Conservation (phyloP, 2,888 invertebrate genomes). For the Cosmia pyralina region DNA sequence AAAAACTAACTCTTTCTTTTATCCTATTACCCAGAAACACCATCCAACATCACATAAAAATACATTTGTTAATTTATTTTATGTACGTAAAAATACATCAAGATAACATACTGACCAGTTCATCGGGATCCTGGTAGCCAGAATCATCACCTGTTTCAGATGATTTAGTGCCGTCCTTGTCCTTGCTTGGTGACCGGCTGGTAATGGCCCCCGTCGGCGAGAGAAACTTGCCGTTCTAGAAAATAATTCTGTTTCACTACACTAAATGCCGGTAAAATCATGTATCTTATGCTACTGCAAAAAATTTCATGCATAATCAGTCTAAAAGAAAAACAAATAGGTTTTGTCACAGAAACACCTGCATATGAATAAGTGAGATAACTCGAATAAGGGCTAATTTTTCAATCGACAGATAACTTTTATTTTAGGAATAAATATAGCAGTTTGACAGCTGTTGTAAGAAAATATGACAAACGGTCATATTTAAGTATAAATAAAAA, state of each 20-base stretch:
- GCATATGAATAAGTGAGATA: no score
- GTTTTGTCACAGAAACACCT: no score
- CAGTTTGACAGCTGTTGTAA: no score
- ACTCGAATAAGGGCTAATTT: no score
- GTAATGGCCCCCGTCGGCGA: not conserved
- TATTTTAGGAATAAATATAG: no score
- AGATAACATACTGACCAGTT: slow-evolving; percentile 60
- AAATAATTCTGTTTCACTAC: slow-evolving; percentile 19
- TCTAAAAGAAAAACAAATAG: not conserved
- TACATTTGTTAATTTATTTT: not conserved
- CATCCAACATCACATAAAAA: not conserved
- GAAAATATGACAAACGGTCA: no score
- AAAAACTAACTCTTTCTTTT: no score
- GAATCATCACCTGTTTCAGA: slow-evolving; percentile 76
- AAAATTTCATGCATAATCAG: not conserved
- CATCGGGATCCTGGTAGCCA: slow-evolving; percentile 75
- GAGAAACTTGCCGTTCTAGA: not conserved
- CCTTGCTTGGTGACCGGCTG: not conserved
- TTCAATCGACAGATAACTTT: no score
- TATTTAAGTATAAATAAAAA: no score
- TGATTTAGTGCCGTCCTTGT: slow-evolving; percentile 35
- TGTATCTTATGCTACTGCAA: not conserved
- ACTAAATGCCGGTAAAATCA: slow-evolving; percentile 10
- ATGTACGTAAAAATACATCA: not conserved
- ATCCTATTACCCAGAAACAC: not conserved